A percentile compares a stretch with the other conserved stretches of the same genome.
Evolutionary conservation across 2,888 invertebrate species (phyloP).

Genomic region (Heliconius ethilla): DNA sequence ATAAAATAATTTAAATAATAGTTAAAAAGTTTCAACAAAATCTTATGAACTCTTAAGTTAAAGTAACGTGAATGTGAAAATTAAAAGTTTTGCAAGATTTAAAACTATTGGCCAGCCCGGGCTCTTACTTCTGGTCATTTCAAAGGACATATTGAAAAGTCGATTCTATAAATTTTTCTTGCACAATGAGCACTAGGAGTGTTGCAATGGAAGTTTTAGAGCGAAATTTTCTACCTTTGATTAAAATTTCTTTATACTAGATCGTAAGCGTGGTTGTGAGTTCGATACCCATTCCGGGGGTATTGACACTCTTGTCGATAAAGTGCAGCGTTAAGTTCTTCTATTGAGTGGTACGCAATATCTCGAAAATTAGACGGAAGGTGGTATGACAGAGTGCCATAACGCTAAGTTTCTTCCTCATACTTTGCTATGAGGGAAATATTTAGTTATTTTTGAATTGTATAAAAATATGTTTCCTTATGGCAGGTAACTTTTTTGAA

Average conservation of each 20-base stretch:
- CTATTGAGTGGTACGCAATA: no score
- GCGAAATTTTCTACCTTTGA: neutral
- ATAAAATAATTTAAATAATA: no score
- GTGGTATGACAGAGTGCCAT: no score
- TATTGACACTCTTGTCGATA: no score
- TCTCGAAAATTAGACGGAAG: no score
- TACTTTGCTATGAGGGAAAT: no score
- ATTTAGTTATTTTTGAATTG: no score
- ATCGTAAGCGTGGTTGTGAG: neutral
- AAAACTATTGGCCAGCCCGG: conserved; percentile 32
- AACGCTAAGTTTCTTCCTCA: no score
- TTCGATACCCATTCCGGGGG: neutral
- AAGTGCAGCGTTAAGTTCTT: no score
- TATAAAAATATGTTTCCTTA: no score
- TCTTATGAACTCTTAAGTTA: neutral
- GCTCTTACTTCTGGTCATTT: conserved; percentile 36
- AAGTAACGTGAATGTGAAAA: conserved; percentile 34
- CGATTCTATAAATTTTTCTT: conserved; percentile 34
- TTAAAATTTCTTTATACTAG: neutral
- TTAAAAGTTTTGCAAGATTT: conserved; percentile 32
- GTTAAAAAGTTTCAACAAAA: neutral
- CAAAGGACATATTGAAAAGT: conserved; percentile 41
- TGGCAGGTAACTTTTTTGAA: no score
- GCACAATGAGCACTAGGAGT: conserved; percentile 2
- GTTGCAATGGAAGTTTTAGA: neutral